Evolutionary conservation across 1,140 invertebrate genomes (phyloP).

Genomic region (Teleogryllus occipitalis): DNA sequence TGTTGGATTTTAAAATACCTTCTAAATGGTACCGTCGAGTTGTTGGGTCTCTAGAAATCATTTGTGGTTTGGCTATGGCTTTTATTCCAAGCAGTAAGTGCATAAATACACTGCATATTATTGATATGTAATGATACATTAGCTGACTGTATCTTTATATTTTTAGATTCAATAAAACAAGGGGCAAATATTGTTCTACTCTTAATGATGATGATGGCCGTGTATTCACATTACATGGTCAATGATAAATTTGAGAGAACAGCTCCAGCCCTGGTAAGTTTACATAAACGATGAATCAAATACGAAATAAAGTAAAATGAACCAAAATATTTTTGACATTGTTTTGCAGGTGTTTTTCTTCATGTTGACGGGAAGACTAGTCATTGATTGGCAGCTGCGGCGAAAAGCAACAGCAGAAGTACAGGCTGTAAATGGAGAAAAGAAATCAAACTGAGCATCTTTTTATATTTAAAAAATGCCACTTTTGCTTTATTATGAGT

Average conservation of each 20-base stretch:
- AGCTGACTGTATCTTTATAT: conserved; percentile 24
- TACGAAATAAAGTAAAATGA: neutral
- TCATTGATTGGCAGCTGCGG: conserved; percentile 59
- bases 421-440: conserved; percentile 39
- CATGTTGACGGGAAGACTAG: conserved; percentile 85
- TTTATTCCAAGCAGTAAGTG: conserved; percentile 79
- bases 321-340: neutral
- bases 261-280: conserved; percentile 69
- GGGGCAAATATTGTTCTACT: conserved; percentile 75
- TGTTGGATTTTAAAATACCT: conserved; percentile 77
- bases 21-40: conserved; percentile 87
- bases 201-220: conserved; percentile 73
- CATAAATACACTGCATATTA: neutral
- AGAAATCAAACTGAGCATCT: conserved; percentile 18
- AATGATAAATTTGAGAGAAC: conserved; percentile 88
- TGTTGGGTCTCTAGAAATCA: conserved; percentile 80
- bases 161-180: conserved; percentile 81
- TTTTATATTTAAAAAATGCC: neutral
- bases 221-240: conserved; percentile 88
- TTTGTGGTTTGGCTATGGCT: conserved; percentile 80
- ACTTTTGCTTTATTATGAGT: neutral
- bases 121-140: neutral
- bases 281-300: neutral
- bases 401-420: conserved; percentile 33
- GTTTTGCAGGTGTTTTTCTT: conserved; percentile 73